Conservation (phyloP, 2,113 vertebrate species). For the Corvus cornix region DNA sequence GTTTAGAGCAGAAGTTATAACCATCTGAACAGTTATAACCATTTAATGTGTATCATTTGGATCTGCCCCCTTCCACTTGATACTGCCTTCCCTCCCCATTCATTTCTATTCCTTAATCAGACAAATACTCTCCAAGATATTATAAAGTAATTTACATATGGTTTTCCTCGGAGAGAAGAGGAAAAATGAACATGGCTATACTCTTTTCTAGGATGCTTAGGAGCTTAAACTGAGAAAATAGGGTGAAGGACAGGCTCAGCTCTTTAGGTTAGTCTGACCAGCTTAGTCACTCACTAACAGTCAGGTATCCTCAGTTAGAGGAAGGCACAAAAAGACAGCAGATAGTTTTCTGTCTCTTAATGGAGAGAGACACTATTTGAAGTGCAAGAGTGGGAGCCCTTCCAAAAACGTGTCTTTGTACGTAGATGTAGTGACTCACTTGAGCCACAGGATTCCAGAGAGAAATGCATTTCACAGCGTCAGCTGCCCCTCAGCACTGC, state of each 20-base stretch:
- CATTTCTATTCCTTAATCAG: neutral
- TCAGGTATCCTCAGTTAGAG: neutral
- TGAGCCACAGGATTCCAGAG: neutral
- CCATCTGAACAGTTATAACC: neutral
- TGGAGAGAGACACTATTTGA: neutral
- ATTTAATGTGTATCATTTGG: neutral
- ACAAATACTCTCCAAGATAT: neutral
- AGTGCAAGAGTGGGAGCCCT: neutral
- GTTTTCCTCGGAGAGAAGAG: neutral
- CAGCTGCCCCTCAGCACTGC: neutral
- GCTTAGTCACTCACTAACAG: neutral
- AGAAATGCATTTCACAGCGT: neutral
- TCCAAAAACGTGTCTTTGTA: neutral
- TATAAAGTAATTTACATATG: neutral
- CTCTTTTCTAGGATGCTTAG: neutral
- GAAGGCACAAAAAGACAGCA: neutral
- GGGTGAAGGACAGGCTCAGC: neutral
- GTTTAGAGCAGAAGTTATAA: neutral
- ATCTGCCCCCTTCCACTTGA: neutral
- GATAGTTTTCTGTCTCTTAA: too few relatives aligned
- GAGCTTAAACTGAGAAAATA: neutral
- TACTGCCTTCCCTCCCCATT: neutral
- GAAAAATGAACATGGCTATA: neutral
- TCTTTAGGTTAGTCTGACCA: neutral
- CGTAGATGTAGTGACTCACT: accelerated